Evolutionary conservation across 2,888 invertebrate genomes (phyloP).

Genomic region (Tanytarsus gracilentus): DNA sequence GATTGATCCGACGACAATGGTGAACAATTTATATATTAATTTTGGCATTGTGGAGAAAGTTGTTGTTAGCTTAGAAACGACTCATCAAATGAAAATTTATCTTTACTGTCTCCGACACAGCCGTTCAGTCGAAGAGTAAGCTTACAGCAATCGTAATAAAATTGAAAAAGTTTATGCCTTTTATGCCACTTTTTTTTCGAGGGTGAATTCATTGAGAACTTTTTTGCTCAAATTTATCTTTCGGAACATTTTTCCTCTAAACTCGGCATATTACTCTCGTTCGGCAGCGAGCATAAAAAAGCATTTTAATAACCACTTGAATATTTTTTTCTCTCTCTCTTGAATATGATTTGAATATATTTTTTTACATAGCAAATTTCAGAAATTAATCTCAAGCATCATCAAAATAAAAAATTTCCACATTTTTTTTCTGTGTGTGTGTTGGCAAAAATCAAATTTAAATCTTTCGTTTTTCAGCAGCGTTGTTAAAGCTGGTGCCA

Average conservation of each 20-base stretch:
- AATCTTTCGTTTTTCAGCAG: too few species aligned
- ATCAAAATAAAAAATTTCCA: not conserved
- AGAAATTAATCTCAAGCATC: not conserved
- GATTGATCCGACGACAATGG: too few species aligned
- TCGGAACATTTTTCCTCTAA: not conserved
- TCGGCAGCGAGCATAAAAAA: too few species aligned
- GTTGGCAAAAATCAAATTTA: too few species aligned
- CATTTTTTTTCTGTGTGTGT: not conserved
- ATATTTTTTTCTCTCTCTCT: not conserved
- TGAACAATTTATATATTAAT: too few species aligned
- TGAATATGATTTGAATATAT: not conserved
- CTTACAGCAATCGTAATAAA: conserved; percentile 18
- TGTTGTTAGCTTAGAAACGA: not conserved
- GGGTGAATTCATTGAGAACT: conserved; percentile 13
- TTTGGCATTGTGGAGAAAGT: not conserved
- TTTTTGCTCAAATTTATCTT: not conserved
- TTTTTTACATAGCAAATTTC: not conserved
- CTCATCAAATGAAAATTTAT: conserved; percentile 14
- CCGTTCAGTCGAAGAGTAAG: not conserved
- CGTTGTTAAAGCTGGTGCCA: not conserved
- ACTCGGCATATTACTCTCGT: not conserved
- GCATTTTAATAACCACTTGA: conserved; percentile 10
- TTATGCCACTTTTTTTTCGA: conserved; percentile 5
- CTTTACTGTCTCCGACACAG: not conserved
- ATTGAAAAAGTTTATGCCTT: conserved; percentile 21